These are phyloP conservation scores for Abscondita cerata DNA, from an alignment of 2,888 invertebrate genomes.

Conservation along the genomic window DNA sequence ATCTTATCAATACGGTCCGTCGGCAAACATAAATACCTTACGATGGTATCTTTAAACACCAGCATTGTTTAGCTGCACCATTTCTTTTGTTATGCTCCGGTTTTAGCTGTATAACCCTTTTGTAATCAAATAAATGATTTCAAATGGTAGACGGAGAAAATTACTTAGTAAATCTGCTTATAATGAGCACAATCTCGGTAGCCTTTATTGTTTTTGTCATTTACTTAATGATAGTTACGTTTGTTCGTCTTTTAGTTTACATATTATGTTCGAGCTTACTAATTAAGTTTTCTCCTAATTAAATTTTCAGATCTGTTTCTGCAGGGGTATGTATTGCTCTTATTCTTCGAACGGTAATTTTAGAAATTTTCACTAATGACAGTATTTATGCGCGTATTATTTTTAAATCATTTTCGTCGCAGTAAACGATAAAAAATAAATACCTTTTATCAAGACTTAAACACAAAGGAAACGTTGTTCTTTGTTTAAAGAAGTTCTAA, in stretches of 20 bases:
- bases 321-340: too few relatives aligned
- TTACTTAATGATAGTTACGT: conserved; percentile 9
- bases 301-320: neutral
- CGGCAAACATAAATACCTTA: conserved; percentile 46
- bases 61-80: conserved; percentile 30
- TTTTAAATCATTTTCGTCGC: too few relatives aligned
- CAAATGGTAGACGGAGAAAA: conserved; percentile 8
- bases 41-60: conserved; percentile 47
- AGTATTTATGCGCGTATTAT: too few relatives aligned
- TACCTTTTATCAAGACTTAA: too few relatives aligned
- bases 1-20: conserved; percentile 47
- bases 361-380: too few relatives aligned
- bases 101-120: conserved; percentile 16
- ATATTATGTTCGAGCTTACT: conserved; percentile 7
- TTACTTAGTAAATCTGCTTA: conserved; percentile 14
- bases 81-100: conserved; percentile 12
- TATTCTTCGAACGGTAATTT: too few relatives aligned
- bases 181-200: conserved; percentile 4
- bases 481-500: too few relatives aligned
- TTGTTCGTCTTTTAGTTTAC: conserved; percentile 11
- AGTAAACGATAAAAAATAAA: too few relatives aligned
- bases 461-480: too few relatives aligned
- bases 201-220: conserved; percentile 5
- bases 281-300: conserved; percentile 17
- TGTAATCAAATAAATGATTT: conserved; percentile 15